A percentile compares a stretch with the other conserved stretches of the same genome.
Evolutionary conservation across 2,797 vertebrate species (phyloP).

Genomic region (Sebastes reedi): DNA sequence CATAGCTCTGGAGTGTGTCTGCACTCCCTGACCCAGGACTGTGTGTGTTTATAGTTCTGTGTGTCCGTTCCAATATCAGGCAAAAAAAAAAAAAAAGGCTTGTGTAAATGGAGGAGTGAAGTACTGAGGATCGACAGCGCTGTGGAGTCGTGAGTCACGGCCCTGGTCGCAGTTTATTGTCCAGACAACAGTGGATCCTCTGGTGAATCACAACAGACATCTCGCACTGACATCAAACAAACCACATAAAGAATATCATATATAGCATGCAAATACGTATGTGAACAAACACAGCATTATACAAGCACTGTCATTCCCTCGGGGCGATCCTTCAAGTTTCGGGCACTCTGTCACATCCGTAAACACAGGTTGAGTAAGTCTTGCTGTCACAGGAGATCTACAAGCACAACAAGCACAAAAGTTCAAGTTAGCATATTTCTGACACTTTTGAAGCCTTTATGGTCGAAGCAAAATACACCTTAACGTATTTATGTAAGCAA

Average conservation of each 20-base stretch:
- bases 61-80: constrained; percentile 26
- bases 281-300: constrained; percentile 6
- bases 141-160: constrained; percentile 6
- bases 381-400: background rate
- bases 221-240: background rate
- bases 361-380: constrained; percentile 13
- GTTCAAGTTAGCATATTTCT: background rate
- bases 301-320: background rate
- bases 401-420: background rate
- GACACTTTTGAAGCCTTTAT: background rate
- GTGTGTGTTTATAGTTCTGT: constrained; percentile 36
- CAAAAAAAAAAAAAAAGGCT: constrained; percentile 31
- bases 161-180: background rate
- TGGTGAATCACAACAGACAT: constrained; percentile 6
- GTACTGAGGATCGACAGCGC: background rate
- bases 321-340: background rate
- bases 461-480: background rate
- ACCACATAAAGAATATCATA: background rate
- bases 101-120: constrained; percentile 24
- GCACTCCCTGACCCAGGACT: constrained; percentile 66
- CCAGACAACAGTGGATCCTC: background rate
- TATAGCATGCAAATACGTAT: constrained; percentile 8
- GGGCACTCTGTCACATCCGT: background rate
- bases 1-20: constrained; percentile 69
- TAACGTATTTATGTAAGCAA: background rate